Evolutionary conservation across 1,140 invertebrate species (phyloP).

Genomic region (Drepana arcuata): DNA sequence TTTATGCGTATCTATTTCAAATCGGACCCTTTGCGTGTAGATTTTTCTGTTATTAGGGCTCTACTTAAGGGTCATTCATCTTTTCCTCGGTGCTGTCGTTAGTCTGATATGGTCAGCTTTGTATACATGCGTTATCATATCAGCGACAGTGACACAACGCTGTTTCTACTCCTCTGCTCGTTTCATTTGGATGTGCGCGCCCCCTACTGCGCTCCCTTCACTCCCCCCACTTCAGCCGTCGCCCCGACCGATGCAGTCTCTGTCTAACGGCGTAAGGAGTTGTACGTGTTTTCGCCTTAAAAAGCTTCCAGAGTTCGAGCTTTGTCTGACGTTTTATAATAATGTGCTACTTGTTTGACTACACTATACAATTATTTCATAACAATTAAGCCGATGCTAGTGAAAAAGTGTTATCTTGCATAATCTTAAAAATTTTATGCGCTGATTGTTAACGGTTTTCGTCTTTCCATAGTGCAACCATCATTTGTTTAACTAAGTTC

Average conservation of each 20-base stretch:
- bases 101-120: constrained; percentile 32
- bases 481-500: constrained; percentile 43
- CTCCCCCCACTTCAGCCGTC: constrained; percentile 20
- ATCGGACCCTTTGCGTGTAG: too few relatives aligned
- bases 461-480: constrained; percentile 23
- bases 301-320: constrained; percentile 55
- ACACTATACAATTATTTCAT: constrained; percentile 13
- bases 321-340: constrained; percentile 45
- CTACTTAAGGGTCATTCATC: not conserved
- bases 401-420: constrained; percentile 21
- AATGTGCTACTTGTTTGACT: constrained; percentile 33
- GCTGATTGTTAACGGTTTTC: constrained; percentile 36
- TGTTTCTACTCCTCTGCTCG: constrained; percentile 51
- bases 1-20: constrained; percentile 11
- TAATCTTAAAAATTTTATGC: constrained; percentile 19
- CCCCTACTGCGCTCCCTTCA: constrained; percentile 42
- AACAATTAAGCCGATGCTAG: constrained; percentile 23
- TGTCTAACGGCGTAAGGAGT: constrained; percentile 18
- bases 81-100: not conserved
- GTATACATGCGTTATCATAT: constrained; percentile 66
- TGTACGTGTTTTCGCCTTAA: constrained; percentile 8
- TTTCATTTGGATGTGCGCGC: constrained; percentile 38
- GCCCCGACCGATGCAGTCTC: constrained; percentile 53
- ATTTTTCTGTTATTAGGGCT: too few relatives aligned
- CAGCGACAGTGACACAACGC: constrained; percentile 42